phyloP scores from a whole-genome alignment of 2,888 invertebrate species.

The Theretra japonica region DNA sequence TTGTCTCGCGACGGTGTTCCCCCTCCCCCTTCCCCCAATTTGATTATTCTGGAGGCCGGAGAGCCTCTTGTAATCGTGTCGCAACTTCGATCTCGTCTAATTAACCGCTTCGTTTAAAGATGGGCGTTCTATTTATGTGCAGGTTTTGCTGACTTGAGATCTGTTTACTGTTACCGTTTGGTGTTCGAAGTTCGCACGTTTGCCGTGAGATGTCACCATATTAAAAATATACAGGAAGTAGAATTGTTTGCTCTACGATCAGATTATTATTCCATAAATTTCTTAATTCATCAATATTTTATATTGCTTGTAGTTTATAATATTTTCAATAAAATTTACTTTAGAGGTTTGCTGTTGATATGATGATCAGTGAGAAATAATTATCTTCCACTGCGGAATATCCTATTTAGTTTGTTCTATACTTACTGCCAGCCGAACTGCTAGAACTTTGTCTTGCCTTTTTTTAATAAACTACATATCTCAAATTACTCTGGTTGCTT shows the following conservation, averaged over 20 bases:
- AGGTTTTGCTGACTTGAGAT: background rate
- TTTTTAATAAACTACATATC: too few relatives aligned
- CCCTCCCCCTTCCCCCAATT: constrained; percentile 41
- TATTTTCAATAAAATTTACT: too few relatives aligned
- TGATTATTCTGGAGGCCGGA: constrained; percentile 44
- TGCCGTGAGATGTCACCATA: background rate
- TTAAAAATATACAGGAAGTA: background rate
- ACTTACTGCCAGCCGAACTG: too few relatives aligned
- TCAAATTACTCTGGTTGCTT: too few relatives aligned
- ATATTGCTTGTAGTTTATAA: too few relatives aligned
- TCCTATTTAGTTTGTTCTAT: too few relatives aligned
- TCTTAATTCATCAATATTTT: too few relatives aligned
- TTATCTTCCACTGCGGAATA: too few relatives aligned
- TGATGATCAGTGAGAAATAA: too few relatives aligned
- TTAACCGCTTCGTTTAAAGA: constrained; percentile 34
- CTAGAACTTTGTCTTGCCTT: too few relatives aligned
- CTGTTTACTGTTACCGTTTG: background rate
- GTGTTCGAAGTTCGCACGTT: background rate
- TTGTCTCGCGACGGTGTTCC: constrained; percentile 48
- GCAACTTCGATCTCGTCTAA: constrained; percentile 39
- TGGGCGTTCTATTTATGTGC: constrained; percentile 21
- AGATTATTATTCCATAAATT: too few relatives aligned
- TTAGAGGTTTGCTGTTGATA: too few relatives aligned
- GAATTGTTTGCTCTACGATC: background rate
- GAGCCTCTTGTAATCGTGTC: constrained; percentile 29